phyloP scores from a whole-genome alignment of 2,113 vertebrate genomes.

The Phalacrocorax pelagicus region DNA sequence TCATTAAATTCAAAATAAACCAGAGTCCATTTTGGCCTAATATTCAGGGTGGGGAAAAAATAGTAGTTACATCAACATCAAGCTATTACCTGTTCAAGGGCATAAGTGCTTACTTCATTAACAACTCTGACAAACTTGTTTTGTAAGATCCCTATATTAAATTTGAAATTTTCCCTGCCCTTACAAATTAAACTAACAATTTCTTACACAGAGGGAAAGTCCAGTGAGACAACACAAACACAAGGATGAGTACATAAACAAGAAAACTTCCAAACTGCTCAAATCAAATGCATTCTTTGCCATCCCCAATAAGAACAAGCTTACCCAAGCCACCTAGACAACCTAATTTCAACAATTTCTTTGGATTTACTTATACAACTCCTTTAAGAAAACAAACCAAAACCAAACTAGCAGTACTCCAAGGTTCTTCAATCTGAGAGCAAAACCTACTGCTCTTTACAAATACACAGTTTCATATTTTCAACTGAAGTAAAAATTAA shows the following conservation, averaged over 20 bases:
- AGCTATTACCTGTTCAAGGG: slow-evolving; percentile 57
- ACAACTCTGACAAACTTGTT: slow-evolving; percentile 54
- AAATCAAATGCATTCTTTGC: not conserved
- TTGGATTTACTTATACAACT: not conserved
- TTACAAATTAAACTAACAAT: slow-evolving; percentile 36
- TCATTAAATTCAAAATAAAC: not conserved
- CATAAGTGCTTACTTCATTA: slow-evolving; percentile 52
- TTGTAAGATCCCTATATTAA: slow-evolving; percentile 54
- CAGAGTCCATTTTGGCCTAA: slow-evolving; percentile 40
- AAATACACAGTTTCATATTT: not conserved
- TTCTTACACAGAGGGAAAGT: slow-evolving; percentile 31
- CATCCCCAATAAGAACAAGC: not conserved
- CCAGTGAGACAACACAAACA: not conserved
- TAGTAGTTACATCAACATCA: slow-evolving; percentile 48
- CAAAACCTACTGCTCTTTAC: not conserved
- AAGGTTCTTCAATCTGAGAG: not conserved
- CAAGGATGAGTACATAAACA: not conserved
- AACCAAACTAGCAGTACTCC: not conserved
- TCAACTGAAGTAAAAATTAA: not conserved
- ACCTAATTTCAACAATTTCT: not conserved
- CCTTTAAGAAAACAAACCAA: not conserved
- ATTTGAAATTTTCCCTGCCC: slow-evolving; percentile 43
- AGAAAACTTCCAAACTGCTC: not conserved
- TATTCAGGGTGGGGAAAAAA: slow-evolving; percentile 27
- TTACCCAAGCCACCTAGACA: not conserved